These are phyloP conservation scores for Rhorus exstirpatorius DNA, from an alignment of 2,888 invertebrate genomes.

Conservation along the genomic window DNA sequence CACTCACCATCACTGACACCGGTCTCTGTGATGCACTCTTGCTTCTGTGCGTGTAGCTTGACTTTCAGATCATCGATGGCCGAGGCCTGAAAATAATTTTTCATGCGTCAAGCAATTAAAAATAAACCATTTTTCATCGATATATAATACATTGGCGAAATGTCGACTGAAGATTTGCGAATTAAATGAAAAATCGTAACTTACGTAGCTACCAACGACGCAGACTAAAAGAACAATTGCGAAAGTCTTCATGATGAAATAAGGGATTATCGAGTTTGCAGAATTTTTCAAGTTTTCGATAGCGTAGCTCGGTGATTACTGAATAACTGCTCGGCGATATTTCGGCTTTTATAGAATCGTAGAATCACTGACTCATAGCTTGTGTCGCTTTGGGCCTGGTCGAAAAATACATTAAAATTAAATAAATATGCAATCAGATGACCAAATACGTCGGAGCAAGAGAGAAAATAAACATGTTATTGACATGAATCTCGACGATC, in stretches of 20 bases:
- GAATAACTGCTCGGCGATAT: slow-evolving; percentile 1
- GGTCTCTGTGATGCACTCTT: slow-evolving; percentile 75
- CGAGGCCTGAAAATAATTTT: slow-evolving; percentile 37
- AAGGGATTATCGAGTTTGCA: not conserved
- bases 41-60: slow-evolving; percentile 73
- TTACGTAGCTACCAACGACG: slow-evolving; percentile 72
- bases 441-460: slow-evolving; percentile 1
- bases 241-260: slow-evolving; percentile 72
- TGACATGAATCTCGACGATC: not conserved
- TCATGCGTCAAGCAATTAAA: slow-evolving; percentile 7
- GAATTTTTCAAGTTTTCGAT: not conserved
- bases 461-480: too few species aligned
- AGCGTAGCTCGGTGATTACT: slow-evolving; percentile 13
- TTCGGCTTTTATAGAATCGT: slow-evolving; percentile 39
- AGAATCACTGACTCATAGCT: not conserved
- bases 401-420: slow-evolving; percentile 2
- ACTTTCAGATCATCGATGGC: slow-evolving; percentile 58
- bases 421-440: not conserved
- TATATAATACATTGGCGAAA: not conserved
- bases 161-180: not conserved
- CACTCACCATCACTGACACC: slow-evolving; percentile 76
- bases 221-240: slow-evolving; percentile 70
- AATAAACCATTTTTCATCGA: not conserved
- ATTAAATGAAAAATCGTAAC: slow-evolving; percentile 31
- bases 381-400: not conserved